Conservation (phyloP, 2,797 vertebrate genomes). For the Eremophila alpestris region DNA sequence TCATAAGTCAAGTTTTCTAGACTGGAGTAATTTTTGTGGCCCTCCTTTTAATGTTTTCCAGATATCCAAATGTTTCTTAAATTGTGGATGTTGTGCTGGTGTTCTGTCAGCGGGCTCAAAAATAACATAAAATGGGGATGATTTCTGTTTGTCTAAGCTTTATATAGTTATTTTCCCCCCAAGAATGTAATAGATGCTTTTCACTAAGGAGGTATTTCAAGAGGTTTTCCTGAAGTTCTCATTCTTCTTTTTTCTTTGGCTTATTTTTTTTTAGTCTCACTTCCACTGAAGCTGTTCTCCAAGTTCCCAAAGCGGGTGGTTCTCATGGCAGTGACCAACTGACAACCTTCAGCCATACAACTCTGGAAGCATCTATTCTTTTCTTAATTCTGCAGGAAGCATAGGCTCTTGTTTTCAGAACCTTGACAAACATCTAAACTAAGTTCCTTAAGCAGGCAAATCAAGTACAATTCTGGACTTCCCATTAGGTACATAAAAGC, state of each 20-base stretch:
- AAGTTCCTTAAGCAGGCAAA: not conserved
- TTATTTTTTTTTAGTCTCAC: not conserved
- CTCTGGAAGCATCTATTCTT: not conserved
- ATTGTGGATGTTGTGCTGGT: not conserved
- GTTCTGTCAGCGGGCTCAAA: not conserved
- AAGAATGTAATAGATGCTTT: not conserved
- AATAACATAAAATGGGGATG: not conserved
- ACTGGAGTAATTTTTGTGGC: not conserved
- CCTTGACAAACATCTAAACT: not conserved
- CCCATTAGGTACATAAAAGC: not conserved
- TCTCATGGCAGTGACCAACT: not conserved
- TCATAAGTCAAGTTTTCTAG: constrained; percentile 32
- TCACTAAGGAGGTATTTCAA: not conserved
- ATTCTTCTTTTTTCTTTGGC: not conserved
- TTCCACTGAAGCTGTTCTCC: not conserved
- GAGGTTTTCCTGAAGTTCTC: not conserved
- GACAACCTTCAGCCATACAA: not conserved
- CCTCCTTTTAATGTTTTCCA: constrained; percentile 1
- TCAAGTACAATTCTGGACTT: not conserved
- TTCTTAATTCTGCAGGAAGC: not conserved
- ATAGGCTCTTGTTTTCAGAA: not conserved
- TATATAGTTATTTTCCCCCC: not conserved
- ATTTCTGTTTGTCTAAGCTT: not conserved
- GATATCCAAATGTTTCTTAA: constrained; percentile 9
- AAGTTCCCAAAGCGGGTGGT: not conserved